Evolutionary conservation across 2,113 vertebrate genomes (phyloP).

Genomic region (Mobula birostris): DNA sequence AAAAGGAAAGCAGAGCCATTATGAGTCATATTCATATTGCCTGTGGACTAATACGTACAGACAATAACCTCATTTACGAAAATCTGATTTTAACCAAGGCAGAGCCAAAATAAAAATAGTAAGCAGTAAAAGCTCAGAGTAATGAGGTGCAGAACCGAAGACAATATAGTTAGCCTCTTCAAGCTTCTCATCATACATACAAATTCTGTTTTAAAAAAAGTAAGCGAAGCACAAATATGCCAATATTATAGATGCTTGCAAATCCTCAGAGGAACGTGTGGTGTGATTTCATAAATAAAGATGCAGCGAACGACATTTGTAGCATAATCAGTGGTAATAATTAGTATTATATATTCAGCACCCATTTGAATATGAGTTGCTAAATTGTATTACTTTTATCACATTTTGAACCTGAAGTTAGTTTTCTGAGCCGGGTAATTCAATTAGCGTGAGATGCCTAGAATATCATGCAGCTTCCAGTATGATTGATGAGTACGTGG

Average conservation of each 20-base stretch:
- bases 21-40: neutral
- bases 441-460: slow-evolving; percentile 75
- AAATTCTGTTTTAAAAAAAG: slow-evolving; percentile 47
- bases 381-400: slow-evolving; percentile 91
- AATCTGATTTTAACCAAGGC: slow-evolving; percentile 16
- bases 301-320: slow-evolving; percentile 76
- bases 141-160: slow-evolving; percentile 43
- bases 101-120: neutral
- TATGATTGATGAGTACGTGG: slow-evolving; percentile 81
- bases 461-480: slow-evolving; percentile 69
- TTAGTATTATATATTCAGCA: slow-evolving; percentile 96
- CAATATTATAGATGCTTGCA: slow-evolving; percentile 53
- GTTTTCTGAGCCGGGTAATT: slow-evolving; percentile 78
- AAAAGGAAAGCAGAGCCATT: neutral
- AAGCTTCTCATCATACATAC: slow-evolving; percentile 53
- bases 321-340: slow-evolving; percentile 88
- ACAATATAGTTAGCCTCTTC: slow-evolving; percentile 43
- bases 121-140: slow-evolving; percentile 18
- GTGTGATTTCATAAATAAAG: slow-evolving; percentile 80
- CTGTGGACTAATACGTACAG: neutral
- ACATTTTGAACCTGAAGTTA: slow-evolving; percentile 94
- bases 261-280: slow-evolving; percentile 58
- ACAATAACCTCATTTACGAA: neutral
- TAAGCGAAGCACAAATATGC: slow-evolving; percentile 54
- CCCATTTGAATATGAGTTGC: slow-evolving; percentile 77